These are phyloP conservation scores for Diadophis punctatus DNA, from an alignment of 2,113 vertebrate genomes.

Conservation along the genomic window DNA sequence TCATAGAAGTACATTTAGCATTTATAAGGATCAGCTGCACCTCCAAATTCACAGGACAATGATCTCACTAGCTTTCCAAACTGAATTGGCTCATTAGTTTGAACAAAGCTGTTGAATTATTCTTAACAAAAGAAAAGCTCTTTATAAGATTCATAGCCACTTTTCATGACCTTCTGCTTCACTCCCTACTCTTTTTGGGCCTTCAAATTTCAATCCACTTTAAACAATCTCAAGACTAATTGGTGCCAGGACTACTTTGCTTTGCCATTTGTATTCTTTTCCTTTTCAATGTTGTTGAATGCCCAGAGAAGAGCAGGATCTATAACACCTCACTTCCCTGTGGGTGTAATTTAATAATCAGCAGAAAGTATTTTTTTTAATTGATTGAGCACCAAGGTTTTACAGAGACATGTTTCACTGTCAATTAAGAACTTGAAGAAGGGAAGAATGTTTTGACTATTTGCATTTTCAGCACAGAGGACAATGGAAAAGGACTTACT, in stretches of 20 bases:
- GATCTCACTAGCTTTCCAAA: conserved; percentile 60
- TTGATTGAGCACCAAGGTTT: conserved; percentile 57
- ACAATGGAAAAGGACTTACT: rapidly evolving
- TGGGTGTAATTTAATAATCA: conserved; percentile 66
- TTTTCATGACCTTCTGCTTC: conserved; percentile 79
- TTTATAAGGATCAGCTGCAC: conserved; percentile 24
- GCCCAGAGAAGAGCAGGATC: conserved; percentile 44
- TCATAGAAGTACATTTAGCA: background rate
- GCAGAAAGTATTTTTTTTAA: conserved; percentile 67
- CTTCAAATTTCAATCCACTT: conserved; percentile 79
- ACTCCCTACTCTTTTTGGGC: conserved; percentile 69
- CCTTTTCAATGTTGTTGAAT: conserved; percentile 38
- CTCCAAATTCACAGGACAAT: conserved; percentile 50
- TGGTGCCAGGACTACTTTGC: conserved; percentile 61
- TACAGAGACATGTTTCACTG: conserved; percentile 30
- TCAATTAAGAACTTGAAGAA: conserved; percentile 22
- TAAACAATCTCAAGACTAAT: conserved; percentile 73
- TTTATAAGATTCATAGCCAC: conserved; percentile 75
- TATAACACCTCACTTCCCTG: conserved; percentile 56
- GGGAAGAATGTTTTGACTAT: background rate
- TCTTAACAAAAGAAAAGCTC: conserved; percentile 73
- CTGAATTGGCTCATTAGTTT: conserved; percentile 67
- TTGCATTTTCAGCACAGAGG: background rate
- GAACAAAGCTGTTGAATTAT: conserved; percentile 67
- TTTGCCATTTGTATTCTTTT: conserved; percentile 26